Evolutionary conservation across 1,140 invertebrate genomes (phyloP).

Genomic region (Pseudoatta argentina): DNA sequence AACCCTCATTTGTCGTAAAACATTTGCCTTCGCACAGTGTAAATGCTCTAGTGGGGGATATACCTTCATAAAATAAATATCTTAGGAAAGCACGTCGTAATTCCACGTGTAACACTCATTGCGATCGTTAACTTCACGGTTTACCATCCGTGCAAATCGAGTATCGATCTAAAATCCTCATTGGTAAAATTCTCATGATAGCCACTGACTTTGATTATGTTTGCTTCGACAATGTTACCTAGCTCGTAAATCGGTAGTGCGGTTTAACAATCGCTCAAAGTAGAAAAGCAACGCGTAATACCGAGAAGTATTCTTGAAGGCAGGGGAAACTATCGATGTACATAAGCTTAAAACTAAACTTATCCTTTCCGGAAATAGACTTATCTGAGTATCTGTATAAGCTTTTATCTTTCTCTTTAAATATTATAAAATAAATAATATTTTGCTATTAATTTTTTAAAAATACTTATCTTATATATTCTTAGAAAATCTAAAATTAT

Average conservation of each 20-base stretch:
- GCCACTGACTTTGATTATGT: constrained; percentile 51
- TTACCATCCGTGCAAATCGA: constrained; percentile 58
- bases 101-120: constrained; percentile 12
- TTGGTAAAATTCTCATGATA: constrained; percentile 28
- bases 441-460: not conserved
- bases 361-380: not conserved
- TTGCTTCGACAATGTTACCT: constrained; percentile 15
- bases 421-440: not conserved
- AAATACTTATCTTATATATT: not conserved
- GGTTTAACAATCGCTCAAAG: constrained; percentile 16
- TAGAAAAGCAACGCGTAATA: not conserved
- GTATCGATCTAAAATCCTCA: constrained; percentile 55
- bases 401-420: not conserved
- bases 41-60: not conserved
- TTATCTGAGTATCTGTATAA: not conserved
- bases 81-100: constrained; percentile 73
- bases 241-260: constrained; percentile 62
- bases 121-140: constrained; percentile 66
- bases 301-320: not conserved
- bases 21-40: constrained; percentile 54
- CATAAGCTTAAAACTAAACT: not conserved
- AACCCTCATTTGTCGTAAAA: constrained; percentile 74
- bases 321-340: not conserved
- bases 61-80: constrained; percentile 76
- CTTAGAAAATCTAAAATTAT: not conserved